phyloP scores from a whole-genome alignment of 2,888 invertebrate genomes.

The Capitulum mitella region DNA sequence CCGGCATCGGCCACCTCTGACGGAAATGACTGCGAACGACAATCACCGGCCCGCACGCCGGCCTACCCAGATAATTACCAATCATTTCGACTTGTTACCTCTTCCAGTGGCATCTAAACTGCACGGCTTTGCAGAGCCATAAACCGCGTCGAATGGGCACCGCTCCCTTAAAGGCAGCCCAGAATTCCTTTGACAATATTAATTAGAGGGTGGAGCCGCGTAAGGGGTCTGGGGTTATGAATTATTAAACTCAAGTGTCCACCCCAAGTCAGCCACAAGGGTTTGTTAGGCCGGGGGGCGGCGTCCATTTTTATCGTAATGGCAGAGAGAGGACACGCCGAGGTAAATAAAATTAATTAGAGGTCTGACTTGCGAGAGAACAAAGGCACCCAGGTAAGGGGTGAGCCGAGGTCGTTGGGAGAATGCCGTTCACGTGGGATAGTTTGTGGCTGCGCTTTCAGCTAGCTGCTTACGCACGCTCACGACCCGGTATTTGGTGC shows the following conservation, averaged over 20 bases:
- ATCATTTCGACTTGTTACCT: not conserved
- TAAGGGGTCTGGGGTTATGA: constrained; percentile 14
- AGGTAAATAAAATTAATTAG: constrained; percentile 24
- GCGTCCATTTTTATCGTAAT: constrained; percentile 24
- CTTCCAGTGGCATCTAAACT: not conserved
- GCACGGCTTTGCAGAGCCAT: not conserved
- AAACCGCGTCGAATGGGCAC: not conserved
- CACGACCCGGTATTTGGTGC: no score
- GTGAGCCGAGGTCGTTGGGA: not conserved
- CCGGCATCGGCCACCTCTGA: not conserved
- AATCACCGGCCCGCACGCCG: not conserved
- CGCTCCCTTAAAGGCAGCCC: not conserved
- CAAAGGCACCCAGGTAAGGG: constrained; percentile 6
- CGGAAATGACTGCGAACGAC: not conserved
- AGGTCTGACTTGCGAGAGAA: not conserved
- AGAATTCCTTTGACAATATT: constrained; percentile 23
- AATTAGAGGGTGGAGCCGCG: constrained; percentile 19
- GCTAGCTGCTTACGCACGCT: not conserved
- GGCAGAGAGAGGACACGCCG: constrained; percentile 18
- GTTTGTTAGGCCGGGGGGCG: constrained; percentile 23
- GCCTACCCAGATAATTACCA: not conserved
- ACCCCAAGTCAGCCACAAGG: not conserved
- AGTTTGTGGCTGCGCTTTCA: not conserved
- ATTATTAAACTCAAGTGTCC: constrained; percentile 24
- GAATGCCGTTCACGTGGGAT: constrained; percentile 5